Evolutionary conservation across 2,113 vertebrate species (phyloP), one percentile per base, ranked within the genome.

Genomic region (Melanocharis versteri): DNA sequence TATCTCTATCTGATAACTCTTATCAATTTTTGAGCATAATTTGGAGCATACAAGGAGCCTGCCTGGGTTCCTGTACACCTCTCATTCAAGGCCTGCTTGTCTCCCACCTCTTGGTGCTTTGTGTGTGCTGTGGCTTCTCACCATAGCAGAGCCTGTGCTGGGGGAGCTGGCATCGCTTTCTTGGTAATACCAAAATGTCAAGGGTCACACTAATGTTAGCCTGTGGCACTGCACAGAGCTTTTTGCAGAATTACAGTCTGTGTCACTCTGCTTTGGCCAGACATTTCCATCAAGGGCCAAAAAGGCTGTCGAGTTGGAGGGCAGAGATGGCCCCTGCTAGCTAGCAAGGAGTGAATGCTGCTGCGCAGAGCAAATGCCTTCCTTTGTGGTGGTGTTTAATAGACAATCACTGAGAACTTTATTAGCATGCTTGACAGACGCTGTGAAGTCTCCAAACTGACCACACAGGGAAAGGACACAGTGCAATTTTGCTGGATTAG

Each of bases 401-500:
- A 79, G 78, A 60, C 27, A 68, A 6, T 39, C 17, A 35, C 60
- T 62, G 83, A 75, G 56, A 92, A 51, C 60, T 95, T 95, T 71
- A 91, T 89, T 93, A 71, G 54, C 24, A 5, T 53, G 28, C 51
- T 87, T 84, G 93, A 69, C 64, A 85, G 51, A 77, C 57, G 20
- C 65, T 87, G 40, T 48, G 53, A 90, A 88, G 87, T 60, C 62
- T 94, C 65, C 89, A 47, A 93, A 69, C 4, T 84, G 82, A 62
- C 78, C 64, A 44, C 72, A 56, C 9, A 21, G 53, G 28, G 17
- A 80, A 88, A 56, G 37, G 61, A 75, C 26, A 21, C 28, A 0
- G 11, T 75, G 42, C 0, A 1, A 44, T 80, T 77, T 87, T 33
- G 16, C 18, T 72, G 31, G 19, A 64, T 51, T 28, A 28, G 62